Base-by-base conservation (phyloP, 35 echinoderm and acorn worm genomes). In the Chiridota heheva region DNA sequence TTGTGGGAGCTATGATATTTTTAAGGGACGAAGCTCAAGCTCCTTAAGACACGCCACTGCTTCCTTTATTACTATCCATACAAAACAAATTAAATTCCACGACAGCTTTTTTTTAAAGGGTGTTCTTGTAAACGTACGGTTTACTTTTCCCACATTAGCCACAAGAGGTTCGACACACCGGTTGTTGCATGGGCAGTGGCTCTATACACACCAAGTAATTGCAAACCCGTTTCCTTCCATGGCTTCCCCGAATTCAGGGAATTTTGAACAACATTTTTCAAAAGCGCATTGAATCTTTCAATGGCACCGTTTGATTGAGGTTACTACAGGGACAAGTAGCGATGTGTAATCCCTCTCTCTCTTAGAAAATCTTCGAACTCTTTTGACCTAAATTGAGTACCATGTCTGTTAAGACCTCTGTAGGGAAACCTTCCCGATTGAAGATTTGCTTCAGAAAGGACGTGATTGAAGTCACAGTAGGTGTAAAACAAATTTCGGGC, bases 361-460 rank as follows among this genome's bases (percentile, higher is more conserved):
- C 63, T 30, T 18, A 67, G 39, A 36, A 67, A 67, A 28, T 32
- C 39, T 31, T 67, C 15, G 39, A 67, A 67, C 6, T 67, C 63
- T 0, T 67, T 0, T 0, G 3, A 67, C 31, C 39, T 67, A 31
- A 67, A 67, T 67, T 33, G 63, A 67, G 31, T 17, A 28, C 63
- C 63, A 18, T 36, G 5, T 67, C 2, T 67, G 63, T 67, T 17
- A 33, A 18, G 12, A 69, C 0, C 36, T 72, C 40, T 22, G 44
- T 72, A 20, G 40, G 40, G 18, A 47, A 46, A 2, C 69, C 69
- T 28, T 44, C 39, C 36, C 20, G 42, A 42, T 24, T 42, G 25
- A 70, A 70, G 1, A 70, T 35, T 69, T 70, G 37, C 28, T 70
- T 70, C 67, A 72, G 41, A 46, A 72, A 72, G 1, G 7, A 3